Evolutionary conservation across 2,888 invertebrate species (phyloP).

Genomic region (Lasioglossum pauxillum): DNA sequence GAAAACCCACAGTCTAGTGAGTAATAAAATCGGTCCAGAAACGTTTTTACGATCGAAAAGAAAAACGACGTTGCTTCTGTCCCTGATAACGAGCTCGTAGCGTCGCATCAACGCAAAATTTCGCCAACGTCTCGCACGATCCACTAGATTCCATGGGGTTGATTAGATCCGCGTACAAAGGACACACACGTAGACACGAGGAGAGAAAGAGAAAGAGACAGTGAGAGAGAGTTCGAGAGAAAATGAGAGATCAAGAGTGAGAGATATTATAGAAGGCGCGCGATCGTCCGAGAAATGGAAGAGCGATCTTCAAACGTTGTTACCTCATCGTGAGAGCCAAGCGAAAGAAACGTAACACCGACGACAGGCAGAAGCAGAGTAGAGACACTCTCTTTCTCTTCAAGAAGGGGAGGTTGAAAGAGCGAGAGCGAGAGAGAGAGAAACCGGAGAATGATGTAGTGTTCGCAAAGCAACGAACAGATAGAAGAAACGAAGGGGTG

Average conservation of each 20-base stretch:
- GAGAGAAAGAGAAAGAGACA: not conserved
- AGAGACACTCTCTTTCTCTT: not conserved
- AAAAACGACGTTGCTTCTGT: not conserved
- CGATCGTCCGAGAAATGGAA: constrained; percentile 42
- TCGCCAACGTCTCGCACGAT: not conserved
- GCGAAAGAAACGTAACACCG: not conserved
- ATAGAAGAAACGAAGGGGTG: not conserved
- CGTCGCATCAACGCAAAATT: not conserved
- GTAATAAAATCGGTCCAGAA: not conserved
- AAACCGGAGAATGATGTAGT: not conserved
- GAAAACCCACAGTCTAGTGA: not conserved
- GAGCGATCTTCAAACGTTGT: constrained; percentile 60
- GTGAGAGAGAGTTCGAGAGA: not conserved
- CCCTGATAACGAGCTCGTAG: not conserved
- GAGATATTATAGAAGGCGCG: constrained; percentile 18
- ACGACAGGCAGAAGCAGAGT: not conserved
- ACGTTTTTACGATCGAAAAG: not conserved
- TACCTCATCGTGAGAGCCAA: constrained; percentile 56
- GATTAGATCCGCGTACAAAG: not conserved
- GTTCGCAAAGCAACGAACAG: not conserved
- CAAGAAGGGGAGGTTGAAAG: not conserved
- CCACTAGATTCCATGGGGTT: not conserved
- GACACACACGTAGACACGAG: not conserved
- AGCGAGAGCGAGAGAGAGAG: not conserved
- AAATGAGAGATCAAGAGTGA: not conserved